A percentile compares a stretch with the other conserved stretches of the same genome.
phyloP scores from a whole-genome alignment of 2,113 vertebrate genomes.

The Serinus canaria region DNA sequence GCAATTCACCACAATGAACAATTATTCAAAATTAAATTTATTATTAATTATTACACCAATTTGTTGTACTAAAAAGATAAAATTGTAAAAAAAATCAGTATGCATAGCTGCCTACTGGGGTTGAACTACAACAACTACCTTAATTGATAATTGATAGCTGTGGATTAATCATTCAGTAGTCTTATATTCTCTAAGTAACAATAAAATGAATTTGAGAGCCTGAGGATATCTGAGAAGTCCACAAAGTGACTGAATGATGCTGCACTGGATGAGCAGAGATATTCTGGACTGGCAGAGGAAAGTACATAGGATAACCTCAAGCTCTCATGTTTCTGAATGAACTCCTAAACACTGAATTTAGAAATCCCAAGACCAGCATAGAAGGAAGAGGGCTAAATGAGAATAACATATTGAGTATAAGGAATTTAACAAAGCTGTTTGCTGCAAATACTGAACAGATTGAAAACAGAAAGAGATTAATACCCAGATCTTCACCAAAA shows the following conservation, averaged over 20 bases:
- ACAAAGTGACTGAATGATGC: background rate
- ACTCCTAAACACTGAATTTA: background rate
- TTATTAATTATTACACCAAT: background rate
- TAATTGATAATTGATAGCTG: background rate
- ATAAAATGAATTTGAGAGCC: background rate
- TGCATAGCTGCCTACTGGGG: background rate
- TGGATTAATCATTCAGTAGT: background rate
- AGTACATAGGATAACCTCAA: background rate
- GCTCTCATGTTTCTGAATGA: background rate
- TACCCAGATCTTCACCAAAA: conserved; percentile 32
- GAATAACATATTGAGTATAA: background rate
- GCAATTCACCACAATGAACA: background rate
- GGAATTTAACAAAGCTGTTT: background rate
- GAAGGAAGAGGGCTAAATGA: conserved; percentile 32
- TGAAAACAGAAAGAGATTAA: conserved; percentile 34
- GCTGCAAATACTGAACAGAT: background rate
- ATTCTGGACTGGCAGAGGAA: background rate
- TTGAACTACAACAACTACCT: background rate
- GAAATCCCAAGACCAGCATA: background rate
- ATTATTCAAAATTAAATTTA: background rate
- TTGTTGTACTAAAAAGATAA: background rate
- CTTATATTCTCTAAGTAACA: background rate
- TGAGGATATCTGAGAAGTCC: background rate
- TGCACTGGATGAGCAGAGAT: background rate
- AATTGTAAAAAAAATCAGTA: background rate